Conservation (phyloP, 2,888 invertebrate genomes). For the Caenorhabditis sp. region DNA sequence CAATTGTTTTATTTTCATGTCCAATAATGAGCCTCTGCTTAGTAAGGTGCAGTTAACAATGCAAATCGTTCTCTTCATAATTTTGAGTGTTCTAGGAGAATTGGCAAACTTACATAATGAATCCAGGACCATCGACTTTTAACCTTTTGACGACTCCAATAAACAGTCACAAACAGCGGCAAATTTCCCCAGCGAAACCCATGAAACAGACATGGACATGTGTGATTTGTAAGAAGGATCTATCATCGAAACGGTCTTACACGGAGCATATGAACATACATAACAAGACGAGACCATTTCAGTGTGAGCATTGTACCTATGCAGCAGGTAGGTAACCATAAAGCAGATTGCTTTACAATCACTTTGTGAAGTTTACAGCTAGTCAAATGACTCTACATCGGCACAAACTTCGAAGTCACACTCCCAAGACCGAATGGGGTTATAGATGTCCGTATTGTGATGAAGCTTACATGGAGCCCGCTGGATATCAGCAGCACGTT, state of each 20-base stretch:
- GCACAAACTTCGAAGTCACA: conserved; percentile 82
- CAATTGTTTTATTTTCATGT: conserved; percentile 3
- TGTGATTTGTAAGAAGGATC: conserved; percentile 75
- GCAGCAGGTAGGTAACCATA: conserved; percentile 77
- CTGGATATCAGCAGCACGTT: conserved; percentile 82
- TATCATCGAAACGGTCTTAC: conserved; percentile 82
- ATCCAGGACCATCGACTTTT: conserved; percentile 39
- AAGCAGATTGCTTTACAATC: neutral
- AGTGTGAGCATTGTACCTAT: conserved; percentile 81
- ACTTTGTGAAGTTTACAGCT: conserved; percentile 73
- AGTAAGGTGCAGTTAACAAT: conserved; percentile 15
- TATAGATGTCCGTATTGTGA: conserved; percentile 82
- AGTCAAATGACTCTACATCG: conserved; percentile 83
- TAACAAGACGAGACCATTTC: conserved; percentile 76
- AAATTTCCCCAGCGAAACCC: neutral
- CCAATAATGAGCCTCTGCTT: conserved; percentile 33
- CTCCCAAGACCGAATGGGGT: conserved; percentile 80
- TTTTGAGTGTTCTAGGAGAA: conserved; percentile 34
- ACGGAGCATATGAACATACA: conserved; percentile 82
- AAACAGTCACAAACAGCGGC: neutral
- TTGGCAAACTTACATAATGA: conserved; percentile 33
- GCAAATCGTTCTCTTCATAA: too few relatives aligned
- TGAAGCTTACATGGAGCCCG: conserved; percentile 82
- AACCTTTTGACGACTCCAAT: conserved; percentile 3
- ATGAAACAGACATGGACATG: conserved; percentile 46